These are phyloP conservation scores for Caenorhabditis sinica DNA, from an alignment of 2,888 invertebrate species.

Conservation along the genomic window DNA sequence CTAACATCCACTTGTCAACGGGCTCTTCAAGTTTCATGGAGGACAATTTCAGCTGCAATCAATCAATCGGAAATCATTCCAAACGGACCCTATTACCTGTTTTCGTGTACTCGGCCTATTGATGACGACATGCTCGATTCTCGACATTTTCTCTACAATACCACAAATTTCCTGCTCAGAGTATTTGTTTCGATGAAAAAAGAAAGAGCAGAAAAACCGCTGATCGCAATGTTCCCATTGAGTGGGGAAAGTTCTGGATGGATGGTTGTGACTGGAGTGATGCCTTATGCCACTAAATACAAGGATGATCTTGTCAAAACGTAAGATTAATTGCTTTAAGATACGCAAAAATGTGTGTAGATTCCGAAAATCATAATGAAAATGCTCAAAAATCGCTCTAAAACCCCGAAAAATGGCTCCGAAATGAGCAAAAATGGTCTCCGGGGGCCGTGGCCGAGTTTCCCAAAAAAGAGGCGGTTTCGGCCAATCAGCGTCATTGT, in stretches of 20 bases:
- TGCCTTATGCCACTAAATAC: constrained; percentile 72
- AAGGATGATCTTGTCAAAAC: constrained; percentile 70
- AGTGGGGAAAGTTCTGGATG: constrained; percentile 64
- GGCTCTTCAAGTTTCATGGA: constrained; percentile 68
- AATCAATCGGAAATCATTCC: constrained; percentile 73
- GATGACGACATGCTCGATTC: constrained; percentile 68
- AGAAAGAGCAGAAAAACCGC: constrained; percentile 66
- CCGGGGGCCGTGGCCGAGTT: too few relatives aligned
- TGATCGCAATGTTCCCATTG: constrained; percentile 72
- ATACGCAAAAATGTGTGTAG: too few relatives aligned
- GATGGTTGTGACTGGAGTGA: constrained; percentile 73
- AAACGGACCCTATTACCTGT: constrained; percentile 68
- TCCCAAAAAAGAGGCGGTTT: too few relatives aligned
- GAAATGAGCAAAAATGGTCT: too few relatives aligned
- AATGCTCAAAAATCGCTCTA: too few relatives aligned
- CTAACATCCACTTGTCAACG: constrained; percentile 43
- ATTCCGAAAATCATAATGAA: too few relatives aligned
- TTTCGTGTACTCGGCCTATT: constrained; percentile 55
- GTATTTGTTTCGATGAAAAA: constrained; percentile 70
- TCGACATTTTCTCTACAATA: constrained; percentile 72
- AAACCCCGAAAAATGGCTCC: too few relatives aligned
- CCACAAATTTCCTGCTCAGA: constrained; percentile 67
- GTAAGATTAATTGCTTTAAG: constrained; percentile 61
- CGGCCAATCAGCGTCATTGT: too few relatives aligned
- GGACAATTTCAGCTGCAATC: constrained; percentile 69